Evolutionary conservation across 64 coral and sea anemone genomes (phyloP), one percentile per base, ranked within the genome.

Genomic region (Pachyseris speciosa): DNA sequence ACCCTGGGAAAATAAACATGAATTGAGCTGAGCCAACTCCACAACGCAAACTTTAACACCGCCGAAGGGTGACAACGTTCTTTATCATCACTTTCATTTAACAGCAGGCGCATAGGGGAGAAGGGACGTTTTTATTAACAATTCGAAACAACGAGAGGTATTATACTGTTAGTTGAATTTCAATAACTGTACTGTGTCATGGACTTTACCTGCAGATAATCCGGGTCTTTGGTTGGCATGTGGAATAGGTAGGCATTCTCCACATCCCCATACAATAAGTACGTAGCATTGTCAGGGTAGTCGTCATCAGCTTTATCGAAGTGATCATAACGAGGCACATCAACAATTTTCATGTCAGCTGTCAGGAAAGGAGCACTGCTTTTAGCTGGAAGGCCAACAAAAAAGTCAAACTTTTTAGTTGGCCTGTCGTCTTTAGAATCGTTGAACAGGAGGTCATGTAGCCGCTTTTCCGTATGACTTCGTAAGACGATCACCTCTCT

Each of bases 321-420:
- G 68, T 92, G 89, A 10, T 92, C 89, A 84, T 84, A 92, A 10
- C 89, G 80, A 10, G 79, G 44, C 34, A 92, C 89, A 51, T 92
- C 89, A n/a, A 84, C 53, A 32, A 74, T 71, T 37, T 57, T 75
- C 37, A 84, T 75, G 40, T 73, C 30, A 15, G 79, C 55, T 20
- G 48, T 60, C 89, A 92, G 84, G 58, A 92, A 92, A 13, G 89
- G 79, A n/a, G 0, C 34, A 7, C 19, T 65, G n/a, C 27, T 71
- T 8, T 22, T 67, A 31, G 13, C 57, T 5, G 88, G 75, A 19
- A 92, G 40, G 33, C 89, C 89, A 48, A 43, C 80, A 57, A 55
- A 92, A 38, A 68, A 85, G 40, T 92, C 22, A 38, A 92, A 80
- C 78, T 83, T 40, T 45, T 24, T 12, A 1, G 7, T 80, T 9